Base-by-base conservation (phyloP, 2,888 invertebrate species). In the Microplitis deprimator region DNA sequence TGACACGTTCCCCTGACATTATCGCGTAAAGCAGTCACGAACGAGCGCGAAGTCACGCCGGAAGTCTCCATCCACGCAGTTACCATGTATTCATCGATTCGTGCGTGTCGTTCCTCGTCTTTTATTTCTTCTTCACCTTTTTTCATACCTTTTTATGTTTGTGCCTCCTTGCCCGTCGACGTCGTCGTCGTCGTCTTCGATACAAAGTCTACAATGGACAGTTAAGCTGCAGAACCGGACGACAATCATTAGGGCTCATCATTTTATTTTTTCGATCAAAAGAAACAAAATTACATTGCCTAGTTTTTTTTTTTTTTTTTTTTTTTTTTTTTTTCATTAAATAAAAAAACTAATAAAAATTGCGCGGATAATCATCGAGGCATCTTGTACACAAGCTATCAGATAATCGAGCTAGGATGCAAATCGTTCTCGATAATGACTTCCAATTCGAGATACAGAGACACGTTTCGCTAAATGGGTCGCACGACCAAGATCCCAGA, bases 11-110 rank as follows among this genome's bases (percentile, higher is more conserved):
- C 29, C 40, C 50, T 59, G 73, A 79, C 79, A 78, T 80, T 79
- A 80, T 81, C 77, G 69, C 78, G 79, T 71, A 79, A 81, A 74
- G 81, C 78, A 81, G 79, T 81, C 81, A 82, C 82, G 82, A 73
- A 77, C 79, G 74, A 67, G 69, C 62, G 68, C 71, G 62, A 76
- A 74, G 74, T 77, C 75, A 73, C 70, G 73, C 70, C 79, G 78
- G 78, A 80, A 81, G 81, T 76, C 73, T 76, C 75, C 64, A 79
- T 83, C 81, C 78, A 80, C 50, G 50, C 65, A 68, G 69, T 67
- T 68, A 72, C 72, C 50, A 70, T 68, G 73, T 59, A 74, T 77
- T 77, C 77, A 73, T 77, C 73, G 70, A 77, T 69, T 73, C 69
- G 64, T 68, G 64, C 69, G 69, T 69, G 68, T 77, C 68, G 73